Conservation (phyloP, 1,140 invertebrate genomes). For the Brachystomella parvula region DNA sequence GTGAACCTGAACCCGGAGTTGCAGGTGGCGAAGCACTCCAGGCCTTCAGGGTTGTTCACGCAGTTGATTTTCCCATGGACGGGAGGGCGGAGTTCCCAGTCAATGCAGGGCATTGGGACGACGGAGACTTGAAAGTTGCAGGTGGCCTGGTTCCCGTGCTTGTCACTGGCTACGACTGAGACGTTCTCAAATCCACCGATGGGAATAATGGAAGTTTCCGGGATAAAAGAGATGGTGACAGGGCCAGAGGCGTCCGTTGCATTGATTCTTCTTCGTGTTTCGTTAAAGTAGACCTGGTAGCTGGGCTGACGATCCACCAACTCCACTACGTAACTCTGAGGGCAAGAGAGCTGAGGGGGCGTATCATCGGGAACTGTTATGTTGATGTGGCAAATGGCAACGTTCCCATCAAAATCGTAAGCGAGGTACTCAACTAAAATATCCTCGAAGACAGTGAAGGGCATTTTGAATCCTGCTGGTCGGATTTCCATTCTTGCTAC, state of each 20-base stretch:
- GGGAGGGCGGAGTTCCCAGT: slow-evolving; percentile 83
- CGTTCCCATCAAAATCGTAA: slow-evolving; percentile 93
- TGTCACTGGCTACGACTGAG: slow-evolving; percentile 80
- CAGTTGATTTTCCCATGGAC: slow-evolving; percentile 83
- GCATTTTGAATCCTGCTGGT: slow-evolving; percentile 81
- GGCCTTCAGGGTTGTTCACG: slow-evolving; percentile 56
- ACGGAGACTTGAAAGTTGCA: slow-evolving; percentile 92
- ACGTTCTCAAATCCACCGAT: slow-evolving; percentile 91
- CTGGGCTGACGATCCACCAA: slow-evolving; percentile 80
- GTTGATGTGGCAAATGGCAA: slow-evolving; percentile 92
- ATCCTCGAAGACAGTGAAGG: slow-evolving; percentile 74
- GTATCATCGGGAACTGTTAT: slow-evolving; percentile 70
- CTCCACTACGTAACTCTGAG: slow-evolving; percentile 91
- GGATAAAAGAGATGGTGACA: slow-evolving; percentile 71
- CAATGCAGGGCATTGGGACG: slow-evolving; percentile 85
- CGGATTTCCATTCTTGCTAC: slow-evolving; percentile 85
- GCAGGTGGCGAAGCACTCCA: slow-evolving; percentile 84
- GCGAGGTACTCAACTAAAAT: slow-evolving; percentile 90
- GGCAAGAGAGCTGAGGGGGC: slow-evolving; percentile 85
- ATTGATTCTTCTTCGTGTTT: slow-evolving; percentile 74
- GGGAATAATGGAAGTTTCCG: slow-evolving; percentile 74
- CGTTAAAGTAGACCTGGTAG: slow-evolving; percentile 86
- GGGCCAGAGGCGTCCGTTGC: slow-evolving; percentile 82
- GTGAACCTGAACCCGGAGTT: slow-evolving; percentile 84
- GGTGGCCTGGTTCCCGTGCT: slow-evolving; percentile 72